Evolutionary conservation across 2,113 vertebrate genomes (phyloP).

Genomic region (Chauna torquata): DNA sequence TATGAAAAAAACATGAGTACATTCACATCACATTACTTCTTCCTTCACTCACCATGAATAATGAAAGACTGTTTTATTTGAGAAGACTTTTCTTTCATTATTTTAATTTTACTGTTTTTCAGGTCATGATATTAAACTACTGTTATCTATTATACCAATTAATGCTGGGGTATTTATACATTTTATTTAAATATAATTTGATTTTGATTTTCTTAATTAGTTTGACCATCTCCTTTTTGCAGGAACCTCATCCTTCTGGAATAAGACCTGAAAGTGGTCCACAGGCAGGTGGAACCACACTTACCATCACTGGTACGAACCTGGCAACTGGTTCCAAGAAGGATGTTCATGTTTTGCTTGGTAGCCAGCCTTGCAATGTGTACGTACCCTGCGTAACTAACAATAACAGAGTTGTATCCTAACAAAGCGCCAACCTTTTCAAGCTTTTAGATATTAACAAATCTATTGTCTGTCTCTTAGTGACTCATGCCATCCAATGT

Average conservation of each 20-base stretch:
- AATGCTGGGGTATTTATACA: background rate
- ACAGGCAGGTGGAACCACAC: conserved; percentile 85
- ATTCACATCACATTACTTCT: background rate
- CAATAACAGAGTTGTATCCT: background rate
- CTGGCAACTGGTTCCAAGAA: conserved; percentile 87
- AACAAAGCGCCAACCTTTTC: background rate
- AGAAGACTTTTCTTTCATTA: background rate
- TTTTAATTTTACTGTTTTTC: background rate
- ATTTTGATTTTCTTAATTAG: background rate
- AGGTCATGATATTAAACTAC: background rate
- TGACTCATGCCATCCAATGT: background rate
- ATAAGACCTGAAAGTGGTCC: conserved; percentile 84
- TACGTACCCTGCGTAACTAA: conserved; percentile 70
- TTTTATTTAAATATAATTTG: too few relatives aligned
- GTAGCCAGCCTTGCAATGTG: conserved; percentile 84
- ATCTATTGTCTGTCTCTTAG: background rate
- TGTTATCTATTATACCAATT: background rate
- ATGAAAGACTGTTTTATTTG: background rate
- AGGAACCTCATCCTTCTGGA: conserved; percentile 81
- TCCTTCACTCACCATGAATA: background rate
- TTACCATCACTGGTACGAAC: conserved; percentile 85
- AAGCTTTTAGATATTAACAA: background rate
- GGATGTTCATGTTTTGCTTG: conserved; percentile 83
- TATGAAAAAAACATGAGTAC: background rate
- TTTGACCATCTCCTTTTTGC: background rate